These are phyloP conservation scores for Hucho hucho DNA, from an alignment of 2,113 vertebrate species.

Conservation along the genomic window DNA sequence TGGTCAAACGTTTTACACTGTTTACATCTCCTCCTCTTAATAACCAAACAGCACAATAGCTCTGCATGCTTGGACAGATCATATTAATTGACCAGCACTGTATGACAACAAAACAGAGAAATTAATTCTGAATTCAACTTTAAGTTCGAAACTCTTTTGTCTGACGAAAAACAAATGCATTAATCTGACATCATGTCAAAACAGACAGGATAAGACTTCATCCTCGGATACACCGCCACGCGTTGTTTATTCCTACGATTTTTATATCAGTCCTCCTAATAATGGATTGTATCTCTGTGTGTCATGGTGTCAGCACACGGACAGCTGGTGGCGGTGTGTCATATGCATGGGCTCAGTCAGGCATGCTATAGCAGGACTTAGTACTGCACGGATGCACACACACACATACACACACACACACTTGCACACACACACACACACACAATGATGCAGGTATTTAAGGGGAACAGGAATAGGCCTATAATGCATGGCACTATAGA, in stretches of 20 bases:
- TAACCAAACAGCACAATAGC: too few species aligned
- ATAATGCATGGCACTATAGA: not conserved
- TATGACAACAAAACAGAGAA: too few species aligned
- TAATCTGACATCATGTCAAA: conserved; percentile 26
- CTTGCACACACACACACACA: not conserved
- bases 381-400: not conserved
- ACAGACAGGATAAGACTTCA: not conserved
- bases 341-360: conserved; percentile 24
- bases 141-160: not conserved
- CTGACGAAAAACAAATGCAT: conserved; percentile 21
- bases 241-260: conserved; percentile 11
- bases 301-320: conserved; percentile 35
- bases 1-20: too few species aligned
- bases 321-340: conserved; percentile 32
- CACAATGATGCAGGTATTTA: not conserved
- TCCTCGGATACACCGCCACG: conserved; percentile 7
- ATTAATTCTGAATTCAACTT: not conserved
- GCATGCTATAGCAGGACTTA: conserved; percentile 26
- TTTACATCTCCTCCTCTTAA: too few species aligned
- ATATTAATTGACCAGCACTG: too few species aligned
- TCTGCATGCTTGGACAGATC: too few species aligned
- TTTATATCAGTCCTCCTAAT: conserved; percentile 11
- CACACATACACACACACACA: conserved; percentile 12
- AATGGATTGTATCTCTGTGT: not conserved
- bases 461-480: too few species aligned